Evolutionary conservation across 2,797 vertebrate species (phyloP).

Genomic region (Sebastes iracundus): DNA sequence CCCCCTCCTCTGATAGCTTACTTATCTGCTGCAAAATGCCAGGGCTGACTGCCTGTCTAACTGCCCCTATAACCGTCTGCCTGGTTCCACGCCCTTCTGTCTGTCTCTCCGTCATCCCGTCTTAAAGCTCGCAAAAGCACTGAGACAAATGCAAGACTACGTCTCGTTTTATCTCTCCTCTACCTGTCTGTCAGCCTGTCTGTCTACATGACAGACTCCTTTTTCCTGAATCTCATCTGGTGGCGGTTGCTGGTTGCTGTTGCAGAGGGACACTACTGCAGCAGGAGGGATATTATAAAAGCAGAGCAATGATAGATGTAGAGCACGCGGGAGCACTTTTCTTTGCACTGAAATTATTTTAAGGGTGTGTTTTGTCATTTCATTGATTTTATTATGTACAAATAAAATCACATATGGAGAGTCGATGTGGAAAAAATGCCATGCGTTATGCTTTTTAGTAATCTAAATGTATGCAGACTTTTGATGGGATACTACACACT

Average conservation of each 20-base stretch:
- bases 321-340: neutral
- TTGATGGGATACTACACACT: neutral
- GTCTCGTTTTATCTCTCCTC: conserved; percentile 34
- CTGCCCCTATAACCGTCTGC: conserved; percentile 61
- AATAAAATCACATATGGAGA: neutral
- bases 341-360: neutral
- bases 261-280: neutral
- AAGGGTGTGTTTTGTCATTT: neutral
- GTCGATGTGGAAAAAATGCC: neutral
- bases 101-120: conserved; percentile 42
- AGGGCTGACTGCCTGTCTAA: conserved; percentile 85
- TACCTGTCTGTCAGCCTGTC: conserved; percentile 27
- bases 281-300: conserved; percentile 1
- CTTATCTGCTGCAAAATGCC: conserved; percentile 95
- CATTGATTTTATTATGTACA: neutral
- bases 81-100: conserved; percentile 26
- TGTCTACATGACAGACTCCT: conserved; percentile 3
- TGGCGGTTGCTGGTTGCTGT: neutral
- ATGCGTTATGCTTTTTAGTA: neutral
- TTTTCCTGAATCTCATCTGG: conserved; percentile 2
- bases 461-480: neutral
- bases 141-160: conserved; percentile 39
- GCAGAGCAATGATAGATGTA: neutral
- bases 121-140: conserved; percentile 36
- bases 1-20: conserved; percentile 94